phyloP scores from a whole-genome alignment of 2,888 invertebrate species.

The Taphrorychus bicolor region DNA sequence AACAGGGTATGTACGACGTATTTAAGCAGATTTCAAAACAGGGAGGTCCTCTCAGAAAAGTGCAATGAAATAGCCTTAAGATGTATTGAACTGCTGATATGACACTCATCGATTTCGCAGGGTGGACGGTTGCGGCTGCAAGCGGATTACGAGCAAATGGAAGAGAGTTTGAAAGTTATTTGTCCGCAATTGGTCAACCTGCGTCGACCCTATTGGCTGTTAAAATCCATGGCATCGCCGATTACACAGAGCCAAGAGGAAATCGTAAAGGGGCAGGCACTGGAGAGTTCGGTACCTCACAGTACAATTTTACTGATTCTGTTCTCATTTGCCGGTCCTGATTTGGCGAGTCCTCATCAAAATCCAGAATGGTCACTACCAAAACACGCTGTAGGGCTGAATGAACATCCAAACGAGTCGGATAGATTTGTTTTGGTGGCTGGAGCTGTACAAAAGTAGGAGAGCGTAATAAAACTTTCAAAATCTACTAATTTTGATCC shows the following conservation, averaged over 20 bases:
- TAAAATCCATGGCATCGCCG: slow-evolving; percentile 84
- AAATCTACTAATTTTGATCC: slow-evolving; percentile 88
- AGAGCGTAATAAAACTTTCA: slow-evolving; percentile 79
- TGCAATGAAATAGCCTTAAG: slow-evolving; percentile 76
- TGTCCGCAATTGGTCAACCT: slow-evolving; percentile 69
- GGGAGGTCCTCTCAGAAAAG: slow-evolving; percentile 68
- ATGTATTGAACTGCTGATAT: slow-evolving; percentile 84
- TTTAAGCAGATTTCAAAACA: slow-evolving; percentile 72
- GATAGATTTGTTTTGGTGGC: slow-evolving; percentile 86
- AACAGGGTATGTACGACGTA: slow-evolving; percentile 73
- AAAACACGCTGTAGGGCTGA: slow-evolving; percentile 88
- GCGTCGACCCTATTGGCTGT: slow-evolving; percentile 71
- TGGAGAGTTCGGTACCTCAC: slow-evolving; percentile 83
- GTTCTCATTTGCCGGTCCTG: slow-evolving; percentile 81
- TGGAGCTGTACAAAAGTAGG: slow-evolving; percentile 90
- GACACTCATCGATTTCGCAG: slow-evolving; percentile 83
- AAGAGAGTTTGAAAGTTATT: slow-evolving; percentile 67
- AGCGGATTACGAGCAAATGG: slow-evolving; percentile 72
- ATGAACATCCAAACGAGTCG: slow-evolving; percentile 80
- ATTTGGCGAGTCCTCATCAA: slow-evolving; percentile 87
- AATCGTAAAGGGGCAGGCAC: slow-evolving; percentile 76
- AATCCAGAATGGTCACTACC: slow-evolving; percentile 85
- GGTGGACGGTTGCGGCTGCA: slow-evolving; percentile 83
- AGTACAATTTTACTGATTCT: slow-evolving; percentile 84
- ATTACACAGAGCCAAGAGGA: slow-evolving; percentile 79